phyloP scores from a whole-genome alignment of 2,888 invertebrate species.

The Quadroppia sp. region DNA sequence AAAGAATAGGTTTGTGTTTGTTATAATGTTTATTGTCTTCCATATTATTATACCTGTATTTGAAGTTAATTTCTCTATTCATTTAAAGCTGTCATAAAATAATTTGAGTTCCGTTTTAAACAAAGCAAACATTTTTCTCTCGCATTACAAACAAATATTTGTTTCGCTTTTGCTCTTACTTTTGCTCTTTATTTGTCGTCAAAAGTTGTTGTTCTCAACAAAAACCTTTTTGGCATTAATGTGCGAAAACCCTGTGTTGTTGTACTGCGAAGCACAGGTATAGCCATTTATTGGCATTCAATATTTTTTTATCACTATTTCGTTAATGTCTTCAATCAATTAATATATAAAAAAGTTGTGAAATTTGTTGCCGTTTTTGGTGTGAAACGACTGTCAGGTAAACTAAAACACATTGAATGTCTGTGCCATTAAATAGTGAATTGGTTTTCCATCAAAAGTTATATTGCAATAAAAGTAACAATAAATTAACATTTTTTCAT shows the following conservation, averaged over 20 bases:
- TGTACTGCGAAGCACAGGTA: constrained; percentile 28
- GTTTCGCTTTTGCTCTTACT: neutral
- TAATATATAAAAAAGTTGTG: constrained; percentile 18
- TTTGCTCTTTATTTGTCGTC: constrained; percentile 1
- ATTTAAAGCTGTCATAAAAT: constrained; percentile 2
- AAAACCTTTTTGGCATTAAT: constrained; percentile 27
- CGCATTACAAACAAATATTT: constrained; percentile 22
- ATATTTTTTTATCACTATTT: constrained; percentile 2
- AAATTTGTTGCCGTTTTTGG: constrained; percentile 29
- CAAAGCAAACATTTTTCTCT: constrained; percentile 1
- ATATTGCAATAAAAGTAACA: neutral
- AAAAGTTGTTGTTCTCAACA: constrained; percentile 4
- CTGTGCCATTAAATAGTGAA: neutral
- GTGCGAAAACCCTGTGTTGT: constrained; percentile 1
- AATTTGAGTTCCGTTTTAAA: neutral
- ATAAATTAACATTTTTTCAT: constrained; percentile 10
- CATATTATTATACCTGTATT: neutral
- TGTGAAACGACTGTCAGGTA: constrained; percentile 14
- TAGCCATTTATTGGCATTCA: constrained; percentile 6
- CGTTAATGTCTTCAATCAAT: constrained; percentile 31
- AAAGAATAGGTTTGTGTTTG: neutral
- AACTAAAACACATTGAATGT: neutral
- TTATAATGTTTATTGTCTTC: constrained; percentile 11
- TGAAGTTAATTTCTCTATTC: neutral
- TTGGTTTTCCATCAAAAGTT: neutral